phyloP scores from a whole-genome alignment of 2,888 invertebrate species.

The Rotaria magnacalcarata region DNA sequence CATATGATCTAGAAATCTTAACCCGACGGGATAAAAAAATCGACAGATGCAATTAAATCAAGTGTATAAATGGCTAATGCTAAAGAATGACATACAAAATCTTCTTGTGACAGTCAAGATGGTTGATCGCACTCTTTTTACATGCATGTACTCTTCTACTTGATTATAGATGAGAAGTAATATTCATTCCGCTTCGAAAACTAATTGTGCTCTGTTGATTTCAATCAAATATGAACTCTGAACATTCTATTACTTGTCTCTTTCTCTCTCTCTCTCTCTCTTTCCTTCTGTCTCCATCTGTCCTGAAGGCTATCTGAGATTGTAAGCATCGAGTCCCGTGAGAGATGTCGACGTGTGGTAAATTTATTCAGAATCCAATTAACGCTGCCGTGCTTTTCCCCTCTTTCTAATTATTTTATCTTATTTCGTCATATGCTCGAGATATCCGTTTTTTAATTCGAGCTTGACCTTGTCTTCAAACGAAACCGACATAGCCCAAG shows the following conservation, averaged over 20 bases:
- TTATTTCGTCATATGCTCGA: not conserved
- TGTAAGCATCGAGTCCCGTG: not conserved
- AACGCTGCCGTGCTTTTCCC: not conserved
- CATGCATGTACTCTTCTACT: not conserved
- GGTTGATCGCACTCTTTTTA: not conserved
- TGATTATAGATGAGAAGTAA: not conserved
- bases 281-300: not conserved
- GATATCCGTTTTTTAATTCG: not conserved
- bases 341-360: not conserved
- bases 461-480: slow-evolving; percentile 15
- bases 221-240: not conserved
- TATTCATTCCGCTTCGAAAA: not conserved
- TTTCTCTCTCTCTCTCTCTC: not conserved
- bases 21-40: not conserved
- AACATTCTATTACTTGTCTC: not conserved
- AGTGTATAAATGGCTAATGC: slow-evolving; percentile 9
- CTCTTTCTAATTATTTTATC: not conserved
- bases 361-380: not conserved
- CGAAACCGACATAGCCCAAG: not conserved
- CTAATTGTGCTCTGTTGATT: slow-evolving; percentile 13
- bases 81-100: not conserved
- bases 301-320: slow-evolving; percentile 16
- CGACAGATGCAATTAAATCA: slow-evolving; percentile 17
- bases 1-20: not conserved
- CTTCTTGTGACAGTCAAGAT: not conserved